Evolutionary conservation across 2,888 invertebrate genomes (phyloP).

Genomic region (Barypeithes pellucidus): DNA sequence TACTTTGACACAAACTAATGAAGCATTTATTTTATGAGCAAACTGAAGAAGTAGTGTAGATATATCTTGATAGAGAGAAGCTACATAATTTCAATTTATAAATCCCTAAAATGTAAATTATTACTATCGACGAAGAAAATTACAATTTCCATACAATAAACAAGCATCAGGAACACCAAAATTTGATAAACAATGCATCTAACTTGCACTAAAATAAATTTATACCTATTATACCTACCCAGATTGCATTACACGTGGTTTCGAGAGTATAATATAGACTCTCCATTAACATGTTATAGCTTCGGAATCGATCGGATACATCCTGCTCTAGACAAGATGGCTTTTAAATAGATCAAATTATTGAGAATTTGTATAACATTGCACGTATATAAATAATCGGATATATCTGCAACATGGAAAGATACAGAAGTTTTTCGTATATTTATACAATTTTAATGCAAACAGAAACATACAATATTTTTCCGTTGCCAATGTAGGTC

Average conservation of each 20-base stretch:
- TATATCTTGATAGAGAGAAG: too few species aligned
- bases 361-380: background rate
- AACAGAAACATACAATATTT: too few species aligned
- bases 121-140: background rate
- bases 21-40: too few species aligned
- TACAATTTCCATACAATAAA: background rate
- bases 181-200: constrained; percentile 10
- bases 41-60: too few species aligned
- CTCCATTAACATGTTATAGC: constrained; percentile 19
- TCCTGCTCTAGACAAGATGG: background rate
- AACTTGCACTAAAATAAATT: background rate
- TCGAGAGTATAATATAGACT: constrained; percentile 1
- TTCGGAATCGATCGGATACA: background rate
- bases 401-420: too few species aligned
- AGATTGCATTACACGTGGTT: constrained; percentile 16
- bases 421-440: too few species aligned
- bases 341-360: background rate
- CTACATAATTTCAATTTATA: too few species aligned
- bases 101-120: background rate
- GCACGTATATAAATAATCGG: background rate
- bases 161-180: background rate
- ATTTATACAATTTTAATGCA: too few species aligned
- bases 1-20: too few species aligned
- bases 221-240: constrained; percentile 9
- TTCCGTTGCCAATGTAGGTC: too few species aligned